Conservation (phyloP, 2,888 invertebrate species). For the Zele albiditarsus region DNA sequence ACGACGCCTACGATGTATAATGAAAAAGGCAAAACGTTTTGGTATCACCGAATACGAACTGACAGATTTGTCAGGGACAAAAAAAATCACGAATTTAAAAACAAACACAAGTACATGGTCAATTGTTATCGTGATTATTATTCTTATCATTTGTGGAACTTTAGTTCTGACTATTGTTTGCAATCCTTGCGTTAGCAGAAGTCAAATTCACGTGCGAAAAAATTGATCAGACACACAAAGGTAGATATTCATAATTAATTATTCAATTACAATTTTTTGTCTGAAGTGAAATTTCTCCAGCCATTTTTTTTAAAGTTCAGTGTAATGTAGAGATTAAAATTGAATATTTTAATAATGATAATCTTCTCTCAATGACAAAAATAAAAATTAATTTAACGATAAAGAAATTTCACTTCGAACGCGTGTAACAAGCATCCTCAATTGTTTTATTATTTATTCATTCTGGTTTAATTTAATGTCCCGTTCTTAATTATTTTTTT, state of each 20-base stretch:
- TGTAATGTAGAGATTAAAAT: too few relatives aligned
- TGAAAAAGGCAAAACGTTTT: conserved; percentile 59
- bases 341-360: too few relatives aligned
- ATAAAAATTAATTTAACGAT: too few relatives aligned
- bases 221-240: conserved; percentile 5
- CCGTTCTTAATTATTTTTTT: neutral
- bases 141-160: conserved; percentile 54
- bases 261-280: neutral
- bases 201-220: conserved; percentile 42
- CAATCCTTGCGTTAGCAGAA: conserved; percentile 57
- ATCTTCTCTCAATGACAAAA: too few relatives aligned
- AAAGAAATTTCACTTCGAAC: too few relatives aligned
- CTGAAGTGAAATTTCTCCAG: too few relatives aligned
- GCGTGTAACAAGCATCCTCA: too few relatives aligned
- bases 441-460: neutral
- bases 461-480: neutral
- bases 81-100: conserved; percentile 57
- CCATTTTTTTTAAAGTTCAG: too few relatives aligned
- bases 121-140: conserved; percentile 52
- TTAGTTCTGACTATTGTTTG: conserved; percentile 58
- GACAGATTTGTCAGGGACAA: conserved; percentile 57
- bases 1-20: conserved; percentile 58
- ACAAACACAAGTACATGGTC: conserved; percentile 54
- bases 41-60: conserved; percentile 60
- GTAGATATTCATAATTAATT: neutral